Evolutionary conservation across 1,140 invertebrate genomes (phyloP).

Genomic region (Bacillus rossius): DNA sequence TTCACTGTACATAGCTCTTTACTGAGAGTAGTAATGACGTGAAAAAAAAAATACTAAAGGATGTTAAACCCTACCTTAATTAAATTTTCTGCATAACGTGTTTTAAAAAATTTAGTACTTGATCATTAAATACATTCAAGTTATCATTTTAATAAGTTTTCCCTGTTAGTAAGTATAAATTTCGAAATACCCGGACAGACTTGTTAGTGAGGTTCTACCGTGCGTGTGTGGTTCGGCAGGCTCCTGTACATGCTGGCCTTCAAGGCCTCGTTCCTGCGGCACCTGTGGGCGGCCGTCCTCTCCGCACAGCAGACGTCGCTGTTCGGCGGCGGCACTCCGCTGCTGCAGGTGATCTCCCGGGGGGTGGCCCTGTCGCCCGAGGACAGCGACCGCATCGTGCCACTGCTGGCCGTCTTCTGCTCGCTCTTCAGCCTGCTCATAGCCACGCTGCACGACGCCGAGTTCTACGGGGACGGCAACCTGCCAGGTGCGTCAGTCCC

Average conservation of each 20-base stretch:
- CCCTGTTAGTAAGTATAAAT: too few species aligned
- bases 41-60: too few species aligned
- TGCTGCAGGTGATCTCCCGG: slow-evolving; percentile 64
- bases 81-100: too few species aligned
- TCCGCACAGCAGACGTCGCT: slow-evolving; percentile 49
- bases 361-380: slow-evolving; percentile 56
- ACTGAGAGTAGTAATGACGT: too few species aligned
- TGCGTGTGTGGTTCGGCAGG: slow-evolving; percentile 41
- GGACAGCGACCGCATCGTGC: slow-evolving; percentile 69
- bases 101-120: neutral
- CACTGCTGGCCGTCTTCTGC: slow-evolving; percentile 78
- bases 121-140: neutral
- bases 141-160: too few species aligned
- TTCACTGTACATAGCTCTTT: too few species aligned
- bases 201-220: neutral
- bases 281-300: slow-evolving; percentile 63
- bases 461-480: slow-evolving; percentile 57
- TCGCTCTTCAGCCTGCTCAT: slow-evolving; percentile 76
- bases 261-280: slow-evolving; percentile 72
- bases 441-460: slow-evolving; percentile 81
- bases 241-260: slow-evolving; percentile 82
- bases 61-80: neutral
- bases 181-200: too few species aligned
- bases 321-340: slow-evolving; percentile 55
- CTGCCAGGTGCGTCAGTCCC: slow-evolving; percentile 35